A percentile compares a stretch with the other conserved stretches of the same genome.
Evolutionary conservation across 2,113 vertebrate species (phyloP).

Genomic region (Colossoma macropomum): DNA sequence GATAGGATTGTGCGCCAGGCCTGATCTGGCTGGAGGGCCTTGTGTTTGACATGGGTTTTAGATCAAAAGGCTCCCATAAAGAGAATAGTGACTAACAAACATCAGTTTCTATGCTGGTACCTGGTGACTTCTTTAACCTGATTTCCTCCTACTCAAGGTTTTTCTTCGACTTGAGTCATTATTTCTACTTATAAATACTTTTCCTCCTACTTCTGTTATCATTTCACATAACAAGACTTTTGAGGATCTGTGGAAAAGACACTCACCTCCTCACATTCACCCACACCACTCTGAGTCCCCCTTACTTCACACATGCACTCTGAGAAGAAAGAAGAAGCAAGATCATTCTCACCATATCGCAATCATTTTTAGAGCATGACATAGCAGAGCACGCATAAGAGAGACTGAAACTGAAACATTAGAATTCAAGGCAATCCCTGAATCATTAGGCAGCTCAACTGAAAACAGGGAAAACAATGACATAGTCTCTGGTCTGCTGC

Average conservation of each 20-base stretch:
- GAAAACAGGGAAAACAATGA: neutral
- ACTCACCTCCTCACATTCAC: constrained; percentile 89
- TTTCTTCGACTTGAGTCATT: no score
- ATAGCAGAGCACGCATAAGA: neutral
- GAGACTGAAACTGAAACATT: neutral
- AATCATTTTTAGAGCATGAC: neutral
- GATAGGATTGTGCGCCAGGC: no score
- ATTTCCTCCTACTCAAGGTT: no score
- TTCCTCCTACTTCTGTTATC: no score
- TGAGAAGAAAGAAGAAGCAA: constrained; percentile 61
- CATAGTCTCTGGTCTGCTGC: neutral
- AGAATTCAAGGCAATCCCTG: neutral
- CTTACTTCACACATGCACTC: constrained; percentile 87
- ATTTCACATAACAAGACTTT: no score
- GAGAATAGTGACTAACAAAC: no score
- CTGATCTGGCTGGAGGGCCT: no score
- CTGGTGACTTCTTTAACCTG: no score
- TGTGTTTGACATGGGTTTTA: no score
- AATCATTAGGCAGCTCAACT: neutral
- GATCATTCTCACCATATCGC: neutral
- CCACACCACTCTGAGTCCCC: constrained; percentile 87
- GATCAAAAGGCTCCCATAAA: no score
- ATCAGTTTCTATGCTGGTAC: no score
- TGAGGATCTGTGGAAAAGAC: neutral
- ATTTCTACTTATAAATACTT: no score